Conservation (phyloP, 2,888 invertebrate species). For the Hyalella azteca region DNA sequence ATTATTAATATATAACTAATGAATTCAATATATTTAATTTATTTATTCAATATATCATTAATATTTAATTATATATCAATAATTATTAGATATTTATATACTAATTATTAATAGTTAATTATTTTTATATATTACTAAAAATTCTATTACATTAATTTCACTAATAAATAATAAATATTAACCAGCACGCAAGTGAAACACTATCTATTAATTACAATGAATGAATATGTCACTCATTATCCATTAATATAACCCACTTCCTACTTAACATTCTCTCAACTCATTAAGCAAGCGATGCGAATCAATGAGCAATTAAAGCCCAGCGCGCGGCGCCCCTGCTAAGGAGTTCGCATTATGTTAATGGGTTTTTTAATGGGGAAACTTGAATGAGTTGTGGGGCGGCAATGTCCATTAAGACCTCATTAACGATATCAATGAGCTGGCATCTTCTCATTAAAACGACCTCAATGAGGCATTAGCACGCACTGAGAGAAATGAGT, state of each 20-base stretch:
- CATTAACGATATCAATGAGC: conserved; percentile 31
- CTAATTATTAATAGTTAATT: not conserved
- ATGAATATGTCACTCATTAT: not conserved
- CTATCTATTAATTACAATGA: not conserved
- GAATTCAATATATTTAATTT: too few relatives aligned
- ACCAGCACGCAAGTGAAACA: not conserved
- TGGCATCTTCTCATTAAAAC: conserved; percentile 3
- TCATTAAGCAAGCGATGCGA: too few relatives aligned
- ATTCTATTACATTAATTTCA: not conserved
- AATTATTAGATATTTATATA: not conserved
- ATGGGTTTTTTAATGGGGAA: not conserved
- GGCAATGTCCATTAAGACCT: not conserved
- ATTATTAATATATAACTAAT: not conserved
- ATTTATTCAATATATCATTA: too few relatives aligned
- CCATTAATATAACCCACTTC: too few relatives aligned
- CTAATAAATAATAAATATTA: not conserved
- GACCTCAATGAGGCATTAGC: not conserved
- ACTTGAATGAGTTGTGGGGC: not conserved
- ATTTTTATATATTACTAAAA: not conserved
- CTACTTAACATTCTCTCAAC: too few relatives aligned
- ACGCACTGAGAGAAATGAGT: too few relatives aligned
- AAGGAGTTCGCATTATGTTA: not conserved
- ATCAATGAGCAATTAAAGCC: too few relatives aligned
- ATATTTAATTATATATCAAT: not conserved
- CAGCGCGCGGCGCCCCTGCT: not conserved